Evolutionary conservation across 1,140 invertebrate species (phyloP).

Genomic region (Hestina assimilis): DNA sequence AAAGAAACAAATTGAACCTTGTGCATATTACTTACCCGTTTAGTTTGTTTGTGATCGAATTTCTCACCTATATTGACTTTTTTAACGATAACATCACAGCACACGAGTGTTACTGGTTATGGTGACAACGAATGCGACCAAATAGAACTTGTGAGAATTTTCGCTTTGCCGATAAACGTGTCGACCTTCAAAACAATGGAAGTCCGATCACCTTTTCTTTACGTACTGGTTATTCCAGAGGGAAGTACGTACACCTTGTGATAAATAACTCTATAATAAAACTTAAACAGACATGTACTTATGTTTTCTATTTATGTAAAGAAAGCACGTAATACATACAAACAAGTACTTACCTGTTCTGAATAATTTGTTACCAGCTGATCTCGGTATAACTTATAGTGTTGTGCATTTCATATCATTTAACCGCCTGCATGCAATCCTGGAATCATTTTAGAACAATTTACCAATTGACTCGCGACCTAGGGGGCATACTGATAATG

Average conservation of each 20-base stretch:
- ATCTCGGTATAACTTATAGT: too few species aligned
- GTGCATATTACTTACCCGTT: slow-evolving; percentile 21
- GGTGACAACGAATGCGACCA: not conserved
- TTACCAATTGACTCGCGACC: not conserved
- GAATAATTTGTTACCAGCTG: too few species aligned
- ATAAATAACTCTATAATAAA: not conserved
- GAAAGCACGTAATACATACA: too few species aligned
- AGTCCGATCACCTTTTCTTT: slow-evolving; percentile 17
- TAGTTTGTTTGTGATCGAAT: slow-evolving; percentile 9
- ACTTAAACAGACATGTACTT: not conserved
- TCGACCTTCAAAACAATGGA: slow-evolving; percentile 18
- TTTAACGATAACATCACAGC: not conserved
- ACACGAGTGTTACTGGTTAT: not conserved
- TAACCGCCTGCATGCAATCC: too few species aligned
- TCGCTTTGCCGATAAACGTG: slow-evolving; percentile 1
- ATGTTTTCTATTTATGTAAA: too few species aligned
- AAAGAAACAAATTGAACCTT: slow-evolving; percentile 33
- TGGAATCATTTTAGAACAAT: not conserved
- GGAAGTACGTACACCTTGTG: not conserved
- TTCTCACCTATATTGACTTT: slow-evolving; percentile 2
- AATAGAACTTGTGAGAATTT: slow-evolving; percentile 1
- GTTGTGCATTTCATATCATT: too few species aligned
- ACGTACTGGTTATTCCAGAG: not conserved
- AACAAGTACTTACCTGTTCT: too few species aligned
- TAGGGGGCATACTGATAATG: not conserved